Conservation (phyloP, 2,797 vertebrate species). For the Alcedo quadribrachys region DNA sequence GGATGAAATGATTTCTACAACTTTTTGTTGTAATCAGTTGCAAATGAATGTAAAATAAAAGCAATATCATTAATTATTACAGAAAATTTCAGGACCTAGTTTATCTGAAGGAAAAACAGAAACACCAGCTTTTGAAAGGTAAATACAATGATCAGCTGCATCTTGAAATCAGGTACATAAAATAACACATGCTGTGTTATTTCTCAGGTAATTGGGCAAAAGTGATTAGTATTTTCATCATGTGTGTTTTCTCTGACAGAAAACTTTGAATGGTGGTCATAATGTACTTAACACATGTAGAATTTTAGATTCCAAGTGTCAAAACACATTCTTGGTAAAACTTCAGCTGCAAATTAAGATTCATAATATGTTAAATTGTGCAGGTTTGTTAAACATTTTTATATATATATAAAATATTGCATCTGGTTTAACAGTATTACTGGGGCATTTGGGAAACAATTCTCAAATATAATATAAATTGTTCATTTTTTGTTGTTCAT, state of each 20-base stretch:
- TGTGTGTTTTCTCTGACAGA: not conserved
- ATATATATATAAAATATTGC: not conserved
- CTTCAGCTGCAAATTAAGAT: not conserved
- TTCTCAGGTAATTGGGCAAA: slow-evolving; percentile 25
- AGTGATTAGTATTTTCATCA: not conserved
- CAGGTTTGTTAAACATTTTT: not conserved
- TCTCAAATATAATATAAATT: not conserved
- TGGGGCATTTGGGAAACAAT: not conserved
- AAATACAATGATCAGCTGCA: slow-evolving; percentile 48
- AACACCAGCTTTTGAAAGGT: slow-evolving; percentile 65
- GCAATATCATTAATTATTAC: slow-evolving; percentile 63
- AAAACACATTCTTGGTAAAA: not conserved
- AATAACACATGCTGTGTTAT: slow-evolving; percentile 20
- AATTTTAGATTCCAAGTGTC: not conserved
- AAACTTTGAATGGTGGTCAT: not conserved
- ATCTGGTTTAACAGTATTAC: not conserved
- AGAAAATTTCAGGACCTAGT: slow-evolving; percentile 59
- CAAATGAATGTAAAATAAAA: slow-evolving; percentile 32
- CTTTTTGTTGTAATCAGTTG: not conserved
- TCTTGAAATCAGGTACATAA: slow-evolving; percentile 27
- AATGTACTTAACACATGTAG: not conserved
- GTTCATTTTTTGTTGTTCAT: not conserved
- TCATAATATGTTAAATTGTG: not conserved
- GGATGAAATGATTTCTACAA: not conserved
- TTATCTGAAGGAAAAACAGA: slow-evolving; percentile 59